Evolutionary conservation across 2,797 vertebrate genomes (phyloP).

Genomic region (Tokudaia tokunoshimensis): DNA sequence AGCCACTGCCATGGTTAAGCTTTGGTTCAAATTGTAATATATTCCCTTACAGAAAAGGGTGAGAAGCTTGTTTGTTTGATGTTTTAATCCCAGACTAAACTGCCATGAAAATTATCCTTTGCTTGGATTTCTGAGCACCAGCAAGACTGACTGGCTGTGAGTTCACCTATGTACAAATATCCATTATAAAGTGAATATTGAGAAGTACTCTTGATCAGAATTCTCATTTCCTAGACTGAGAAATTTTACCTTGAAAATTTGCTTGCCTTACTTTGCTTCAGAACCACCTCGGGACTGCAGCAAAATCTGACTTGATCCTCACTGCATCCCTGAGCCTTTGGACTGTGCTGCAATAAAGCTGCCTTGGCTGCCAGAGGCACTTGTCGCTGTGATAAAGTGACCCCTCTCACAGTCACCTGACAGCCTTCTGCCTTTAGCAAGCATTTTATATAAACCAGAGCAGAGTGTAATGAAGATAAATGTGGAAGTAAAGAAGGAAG

Average conservation of each 20-base stretch:
- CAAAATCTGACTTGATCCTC: background rate
- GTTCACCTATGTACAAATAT: background rate
- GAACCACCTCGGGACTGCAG: background rate
- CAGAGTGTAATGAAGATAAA: conserved; percentile 2
- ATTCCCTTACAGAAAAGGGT: background rate
- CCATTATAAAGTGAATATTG: background rate
- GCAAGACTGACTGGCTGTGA: background rate
- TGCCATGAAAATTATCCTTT: background rate
- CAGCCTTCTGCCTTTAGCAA: background rate
- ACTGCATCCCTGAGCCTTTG: background rate
- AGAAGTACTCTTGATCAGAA: background rate
- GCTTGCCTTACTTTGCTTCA: background rate
- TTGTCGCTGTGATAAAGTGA: conserved; percentile 27
- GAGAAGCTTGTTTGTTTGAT: background rate
- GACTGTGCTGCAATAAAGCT: background rate
- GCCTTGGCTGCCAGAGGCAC: background rate
- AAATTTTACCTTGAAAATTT: conserved; percentile 2
- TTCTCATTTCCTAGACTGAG: conserved; percentile 1
- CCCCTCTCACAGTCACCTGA: background rate
- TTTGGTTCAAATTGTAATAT: background rate
- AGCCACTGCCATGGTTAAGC: background rate
- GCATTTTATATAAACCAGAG: background rate
- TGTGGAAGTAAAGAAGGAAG: background rate
- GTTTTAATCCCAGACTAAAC: background rate
- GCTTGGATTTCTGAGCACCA: background rate